Percentiles rank a stretch among this genome's conserved stretches.
Conservation (phyloP, 2,888 invertebrate species). For the Melieria crassipennis region DNA sequence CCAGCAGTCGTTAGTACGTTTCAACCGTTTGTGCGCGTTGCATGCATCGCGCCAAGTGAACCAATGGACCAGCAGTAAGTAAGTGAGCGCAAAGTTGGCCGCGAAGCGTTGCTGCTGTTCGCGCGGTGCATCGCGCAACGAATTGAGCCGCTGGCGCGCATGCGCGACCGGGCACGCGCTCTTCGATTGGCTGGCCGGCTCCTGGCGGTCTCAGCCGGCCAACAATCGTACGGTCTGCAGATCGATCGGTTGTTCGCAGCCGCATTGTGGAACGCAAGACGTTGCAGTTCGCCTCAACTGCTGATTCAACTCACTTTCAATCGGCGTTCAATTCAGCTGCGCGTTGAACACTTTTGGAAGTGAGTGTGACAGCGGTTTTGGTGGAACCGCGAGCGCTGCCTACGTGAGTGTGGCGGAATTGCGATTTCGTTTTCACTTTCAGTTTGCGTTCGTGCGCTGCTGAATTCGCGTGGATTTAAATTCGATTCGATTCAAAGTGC, state of each 20-base stretch:
- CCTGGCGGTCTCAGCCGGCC: slow-evolving; percentile 7
- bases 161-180: slow-evolving; percentile 16
- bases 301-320: slow-evolving; percentile 21
- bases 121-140: slow-evolving; percentile 9
- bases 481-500: too few relatives aligned
- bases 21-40: slow-evolving; percentile 28
- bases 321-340: slow-evolving; percentile 11
- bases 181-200: slow-evolving; percentile 10
- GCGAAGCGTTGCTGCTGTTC: slow-evolving; percentile 8
- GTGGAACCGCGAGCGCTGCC: background rate
- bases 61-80: background rate
- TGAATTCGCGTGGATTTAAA: slow-evolving; percentile 53
- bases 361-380: background rate
- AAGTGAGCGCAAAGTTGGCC: background rate
- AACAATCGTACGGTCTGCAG: background rate
- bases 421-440: slow-evolving; percentile 55
- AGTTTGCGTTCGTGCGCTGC: slow-evolving; percentile 59
- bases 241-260: slow-evolving; percentile 1
- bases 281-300: slow-evolving; percentile 22
- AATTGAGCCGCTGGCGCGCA: slow-evolving; percentile 17
- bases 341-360: background rate
- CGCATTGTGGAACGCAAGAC: slow-evolving; percentile 31
- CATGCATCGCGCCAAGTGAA: slow-evolving; percentile 20
- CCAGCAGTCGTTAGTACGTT: slow-evolving; percentile 25
- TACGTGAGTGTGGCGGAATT: slow-evolving; percentile 20